Conservation (phyloP, 2,888 invertebrate genomes). For the Drosophila monieri region DNA sequence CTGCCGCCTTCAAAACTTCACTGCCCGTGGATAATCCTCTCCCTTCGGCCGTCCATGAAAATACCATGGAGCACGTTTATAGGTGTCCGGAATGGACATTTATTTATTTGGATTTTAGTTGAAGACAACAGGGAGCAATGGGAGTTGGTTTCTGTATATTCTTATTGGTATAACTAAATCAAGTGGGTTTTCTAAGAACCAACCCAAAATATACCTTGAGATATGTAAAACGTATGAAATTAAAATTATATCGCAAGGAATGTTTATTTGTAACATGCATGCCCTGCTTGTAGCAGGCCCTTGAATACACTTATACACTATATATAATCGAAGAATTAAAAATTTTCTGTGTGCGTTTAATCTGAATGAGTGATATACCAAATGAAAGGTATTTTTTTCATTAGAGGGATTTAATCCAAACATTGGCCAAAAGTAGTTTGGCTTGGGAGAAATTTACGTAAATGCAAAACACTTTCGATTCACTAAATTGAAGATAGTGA, state of each 20-base stretch:
- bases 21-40: constrained; percentile 4
- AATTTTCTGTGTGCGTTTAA: no score
- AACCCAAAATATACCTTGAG: background rate
- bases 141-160: constrained; percentile 7
- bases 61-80: constrained; percentile 45
- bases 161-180: constrained; percentile 35
- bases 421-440: no score
- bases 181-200: background rate
- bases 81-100: constrained; percentile 73
- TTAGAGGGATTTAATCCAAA: no score
- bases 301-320: no score
- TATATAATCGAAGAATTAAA: no score
- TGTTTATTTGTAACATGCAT: no score
- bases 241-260: background rate
- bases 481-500: no score
- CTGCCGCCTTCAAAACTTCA: constrained; percentile 37
- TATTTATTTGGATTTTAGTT: constrained; percentile 73
- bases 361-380: no score
- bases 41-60: background rate
- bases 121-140: constrained; percentile 46
- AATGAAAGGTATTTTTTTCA: no score
- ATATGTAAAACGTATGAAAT: background rate
- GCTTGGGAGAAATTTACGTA: no score
- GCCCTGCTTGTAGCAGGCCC: no score
- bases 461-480: no score